These are phyloP conservation scores for Leuciscus idus DNA, from an alignment of 2,113 vertebrate genomes.

Conservation along the genomic window DNA sequence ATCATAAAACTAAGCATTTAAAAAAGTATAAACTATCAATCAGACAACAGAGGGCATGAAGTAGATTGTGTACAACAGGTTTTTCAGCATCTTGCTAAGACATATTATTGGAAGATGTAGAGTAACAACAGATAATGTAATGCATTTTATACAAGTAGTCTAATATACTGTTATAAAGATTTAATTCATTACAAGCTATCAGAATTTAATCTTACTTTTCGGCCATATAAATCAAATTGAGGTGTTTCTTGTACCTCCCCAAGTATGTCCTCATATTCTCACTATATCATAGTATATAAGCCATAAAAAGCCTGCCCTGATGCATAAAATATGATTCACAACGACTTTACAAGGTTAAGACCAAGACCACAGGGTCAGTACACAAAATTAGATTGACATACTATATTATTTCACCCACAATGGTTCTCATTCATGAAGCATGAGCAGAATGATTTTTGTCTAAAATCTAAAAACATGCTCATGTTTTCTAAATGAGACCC, in stretches of 20 bases:
- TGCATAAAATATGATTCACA: too few relatives aligned
- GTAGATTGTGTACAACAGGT: too few relatives aligned
- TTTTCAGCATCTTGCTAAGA: neutral
- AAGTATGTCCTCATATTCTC: neutral
- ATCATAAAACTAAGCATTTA: slow-evolving; percentile 1
- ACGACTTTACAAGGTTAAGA: neutral
- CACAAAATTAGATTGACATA: neutral
- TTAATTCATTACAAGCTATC: neutral
- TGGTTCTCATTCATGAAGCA: neutral
- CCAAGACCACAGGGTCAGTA: neutral
- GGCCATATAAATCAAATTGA: neutral
- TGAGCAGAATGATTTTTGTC: neutral
- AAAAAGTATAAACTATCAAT: too few relatives aligned
- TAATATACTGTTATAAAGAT: neutral
- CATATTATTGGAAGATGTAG: neutral
- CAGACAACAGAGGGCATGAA: too few relatives aligned
- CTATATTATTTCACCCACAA: neutral
- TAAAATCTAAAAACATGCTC: too few relatives aligned
- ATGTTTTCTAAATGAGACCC: neutral
- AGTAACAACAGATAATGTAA: neutral
- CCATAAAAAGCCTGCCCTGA: neutral
- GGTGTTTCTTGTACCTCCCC: neutral
- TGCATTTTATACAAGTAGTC: neutral
- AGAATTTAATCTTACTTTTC: neutral
- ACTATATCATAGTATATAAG: neutral